Evolutionary conservation across 2,888 invertebrate genomes (phyloP).

Genomic region (Drosophila nigricruria): DNA sequence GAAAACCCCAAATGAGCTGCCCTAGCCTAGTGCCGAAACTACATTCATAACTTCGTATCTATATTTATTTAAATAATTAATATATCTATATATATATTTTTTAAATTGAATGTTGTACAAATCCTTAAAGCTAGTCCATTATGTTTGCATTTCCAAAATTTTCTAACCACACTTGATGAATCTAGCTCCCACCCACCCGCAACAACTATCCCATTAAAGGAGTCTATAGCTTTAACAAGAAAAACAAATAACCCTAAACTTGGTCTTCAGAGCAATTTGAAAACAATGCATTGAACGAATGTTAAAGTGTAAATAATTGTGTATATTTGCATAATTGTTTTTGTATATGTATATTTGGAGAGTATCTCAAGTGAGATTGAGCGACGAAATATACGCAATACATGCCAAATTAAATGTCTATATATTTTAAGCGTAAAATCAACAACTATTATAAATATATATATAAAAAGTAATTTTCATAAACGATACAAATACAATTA

Average conservation of each 20-base stretch:
- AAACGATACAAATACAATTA: slow-evolving; percentile 52
- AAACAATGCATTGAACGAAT: slow-evolving; percentile 24
- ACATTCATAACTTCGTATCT: slow-evolving; percentile 40
- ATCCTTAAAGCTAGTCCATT: slow-evolving; percentile 31
- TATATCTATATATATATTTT: neutral
- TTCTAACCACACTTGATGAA: slow-evolving; percentile 11
- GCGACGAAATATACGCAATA: slow-evolving; percentile 69
- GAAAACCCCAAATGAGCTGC: slow-evolving; percentile 52
- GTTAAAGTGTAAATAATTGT: slow-evolving; percentile 49
- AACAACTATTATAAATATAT: slow-evolving; percentile 58
- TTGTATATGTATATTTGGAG: slow-evolving; percentile 42
- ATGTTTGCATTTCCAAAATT: slow-evolving; percentile 39
- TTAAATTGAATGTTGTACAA: slow-evolving; percentile 19
- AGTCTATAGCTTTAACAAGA: slow-evolving; percentile 44
- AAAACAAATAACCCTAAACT: slow-evolving; percentile 13
- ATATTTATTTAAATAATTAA: slow-evolving; percentile 19
- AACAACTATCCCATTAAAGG: slow-evolving; percentile 27
- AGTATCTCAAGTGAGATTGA: slow-evolving; percentile 57
- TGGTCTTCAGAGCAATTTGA: slow-evolving; percentile 40
- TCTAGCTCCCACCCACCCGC: slow-evolving; percentile 27
- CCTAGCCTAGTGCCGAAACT: slow-evolving; percentile 56
- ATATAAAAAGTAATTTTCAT: slow-evolving; percentile 9
- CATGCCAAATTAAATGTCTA: slow-evolving; percentile 78
- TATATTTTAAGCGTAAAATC: slow-evolving; percentile 66
- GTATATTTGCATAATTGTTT: slow-evolving; percentile 55